Evolutionary conservation across 2,797 vertebrate genomes (phyloP).

Genomic region (Esox lucius): DNA sequence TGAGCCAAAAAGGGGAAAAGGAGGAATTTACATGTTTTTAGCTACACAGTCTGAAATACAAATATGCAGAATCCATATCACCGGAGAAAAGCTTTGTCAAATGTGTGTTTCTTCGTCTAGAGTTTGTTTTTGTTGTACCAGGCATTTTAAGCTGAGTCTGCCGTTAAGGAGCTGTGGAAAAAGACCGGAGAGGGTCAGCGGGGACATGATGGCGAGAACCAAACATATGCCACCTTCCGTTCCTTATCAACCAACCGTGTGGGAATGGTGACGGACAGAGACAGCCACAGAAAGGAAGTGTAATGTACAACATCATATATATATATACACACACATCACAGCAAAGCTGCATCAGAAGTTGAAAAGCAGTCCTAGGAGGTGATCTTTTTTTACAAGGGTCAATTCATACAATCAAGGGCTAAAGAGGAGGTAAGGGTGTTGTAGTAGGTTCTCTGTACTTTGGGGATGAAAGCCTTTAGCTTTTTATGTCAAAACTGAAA

Average conservation of each 20-base stretch:
- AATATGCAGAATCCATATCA: slow-evolving; percentile 99
- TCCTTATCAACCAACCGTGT: slow-evolving; percentile 75
- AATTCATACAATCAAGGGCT: slow-evolving; percentile 99
- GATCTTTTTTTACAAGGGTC: slow-evolving; percentile 91
- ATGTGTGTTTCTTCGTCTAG: slow-evolving; percentile 92
- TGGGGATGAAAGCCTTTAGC: slow-evolving; percentile 96
- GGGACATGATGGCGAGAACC: slow-evolving; percentile 72
- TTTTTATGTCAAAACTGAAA: slow-evolving; percentile 97
- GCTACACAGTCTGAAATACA: slow-evolving; percentile 99
- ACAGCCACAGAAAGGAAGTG: slow-evolving; percentile 78
- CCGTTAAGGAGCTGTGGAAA: slow-evolving; percentile 68
- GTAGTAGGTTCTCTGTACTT: slow-evolving; percentile 99
- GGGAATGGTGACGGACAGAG: slow-evolving; percentile 82
- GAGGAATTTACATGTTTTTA: slow-evolving; percentile 99
- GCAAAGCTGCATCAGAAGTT: slow-evolving; percentile 95
- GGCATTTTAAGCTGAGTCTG: slow-evolving; percentile 77
- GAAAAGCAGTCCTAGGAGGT: slow-evolving; percentile 99
- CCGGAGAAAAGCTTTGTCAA: slow-evolving; percentile 94
- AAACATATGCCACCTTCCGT: slow-evolving; percentile 81
- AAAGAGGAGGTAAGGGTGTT: slow-evolving; percentile 99
- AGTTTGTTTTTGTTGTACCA: slow-evolving; percentile 80
- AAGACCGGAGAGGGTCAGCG: slow-evolving; percentile 54
- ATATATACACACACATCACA: slow-evolving; percentile 76
- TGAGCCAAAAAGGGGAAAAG: slow-evolving; percentile 99
- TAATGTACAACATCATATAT: slow-evolving; percentile 95